Percentiles rank a stretch among this genome's conserved stretches.
These are phyloP conservation scores for Spodoptera frugiperda DNA, from an alignment of 1,140 invertebrate genomes.

Conservation along the genomic window DNA sequence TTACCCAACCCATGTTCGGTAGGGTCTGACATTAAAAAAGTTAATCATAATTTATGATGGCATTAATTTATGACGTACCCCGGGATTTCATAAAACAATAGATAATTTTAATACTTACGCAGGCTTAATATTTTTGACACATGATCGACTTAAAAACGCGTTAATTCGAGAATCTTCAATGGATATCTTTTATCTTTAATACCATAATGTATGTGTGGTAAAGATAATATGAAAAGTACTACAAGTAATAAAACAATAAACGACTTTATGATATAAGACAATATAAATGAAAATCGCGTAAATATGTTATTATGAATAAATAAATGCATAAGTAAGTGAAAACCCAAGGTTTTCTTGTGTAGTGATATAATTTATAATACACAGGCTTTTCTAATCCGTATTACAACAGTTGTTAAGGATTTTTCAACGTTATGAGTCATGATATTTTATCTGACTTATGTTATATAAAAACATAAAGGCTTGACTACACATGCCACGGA, in stretches of 20 bases:
- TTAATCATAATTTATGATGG: constrained; percentile 15
- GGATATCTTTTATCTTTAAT: too few species aligned
- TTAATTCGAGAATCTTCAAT: too few species aligned
- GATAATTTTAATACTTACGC: too few species aligned
- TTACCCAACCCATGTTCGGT: background rate
- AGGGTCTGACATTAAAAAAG: background rate
- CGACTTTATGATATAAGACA: too few species aligned
- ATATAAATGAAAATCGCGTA: background rate
- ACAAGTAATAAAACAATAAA: too few species aligned
- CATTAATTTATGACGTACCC: background rate
- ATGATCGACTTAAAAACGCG: too few species aligned
- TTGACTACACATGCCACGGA: constrained; percentile 14
- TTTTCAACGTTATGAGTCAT: background rate
- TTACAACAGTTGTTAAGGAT: constrained; percentile 6
- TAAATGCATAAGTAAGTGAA: background rate
- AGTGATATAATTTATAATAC: background rate
- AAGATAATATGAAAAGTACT: too few species aligned
- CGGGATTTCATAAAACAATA: background rate
- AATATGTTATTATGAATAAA: background rate
- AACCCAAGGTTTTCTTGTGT: background rate
- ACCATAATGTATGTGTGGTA: too few species aligned
- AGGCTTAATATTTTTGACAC: too few species aligned
- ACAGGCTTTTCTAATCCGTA: constrained; percentile 10
- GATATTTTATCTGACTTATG: constrained; percentile 1
- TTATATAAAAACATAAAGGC: background rate